These are phyloP conservation scores for Clytia hemisphaerica DNA, from an alignment of 30 jellyfish, hydroid and myxozoan genomes.

Conservation along the genomic window DNA sequence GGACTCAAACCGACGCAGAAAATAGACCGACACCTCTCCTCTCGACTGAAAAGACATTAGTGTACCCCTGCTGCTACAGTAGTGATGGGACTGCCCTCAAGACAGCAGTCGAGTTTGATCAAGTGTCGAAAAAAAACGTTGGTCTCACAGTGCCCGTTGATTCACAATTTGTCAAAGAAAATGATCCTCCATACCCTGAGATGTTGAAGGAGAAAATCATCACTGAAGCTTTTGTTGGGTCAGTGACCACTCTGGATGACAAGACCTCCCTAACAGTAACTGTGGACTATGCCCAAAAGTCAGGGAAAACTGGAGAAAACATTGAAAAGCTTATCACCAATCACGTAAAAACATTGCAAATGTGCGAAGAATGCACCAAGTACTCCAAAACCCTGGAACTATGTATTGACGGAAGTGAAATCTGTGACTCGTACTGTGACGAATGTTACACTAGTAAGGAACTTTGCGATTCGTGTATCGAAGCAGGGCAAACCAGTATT, in stretches of 20 bases:
- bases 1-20: too few relatives aligned
- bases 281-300: constrained; percentile 19
- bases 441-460: background rate
- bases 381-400: constrained; percentile 20
- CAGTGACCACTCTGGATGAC: constrained; percentile 21
- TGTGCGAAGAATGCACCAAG: constrained; percentile 15
- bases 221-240: constrained; percentile 18
- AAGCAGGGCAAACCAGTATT: background rate
- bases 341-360: constrained; percentile 7
- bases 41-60: background rate
- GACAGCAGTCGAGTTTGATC: constrained; percentile 34
- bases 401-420: background rate
- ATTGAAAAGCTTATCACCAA: background rate
- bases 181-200: background rate
- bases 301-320: too few relatives aligned
- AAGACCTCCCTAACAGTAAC: background rate
- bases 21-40: background rate
- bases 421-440: constrained; percentile 8
- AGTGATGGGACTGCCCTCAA: constrained; percentile 38
- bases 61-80: constrained; percentile 13
- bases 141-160: constrained; percentile 8
- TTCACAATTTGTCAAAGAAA: constrained; percentile 4
- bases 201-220: constrained; percentile 3
- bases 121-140: constrained; percentile 1
- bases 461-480: constrained; percentile 10